Conservation (phyloP, 2,113 vertebrate species). For the Callaeas wilsoni region DNA sequence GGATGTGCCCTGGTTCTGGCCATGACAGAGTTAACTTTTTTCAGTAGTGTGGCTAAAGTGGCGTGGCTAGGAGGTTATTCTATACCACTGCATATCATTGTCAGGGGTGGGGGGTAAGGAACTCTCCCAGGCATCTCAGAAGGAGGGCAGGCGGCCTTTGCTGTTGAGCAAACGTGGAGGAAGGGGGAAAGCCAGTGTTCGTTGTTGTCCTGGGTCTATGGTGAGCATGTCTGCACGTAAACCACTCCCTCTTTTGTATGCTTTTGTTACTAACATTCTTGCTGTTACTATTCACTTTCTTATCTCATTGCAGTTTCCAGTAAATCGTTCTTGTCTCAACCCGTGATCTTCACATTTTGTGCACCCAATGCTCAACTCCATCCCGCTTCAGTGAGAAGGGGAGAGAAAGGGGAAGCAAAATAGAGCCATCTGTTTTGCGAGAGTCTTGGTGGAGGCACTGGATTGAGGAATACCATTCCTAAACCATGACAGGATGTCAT, state of each 20-base stretch:
- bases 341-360: background rate
- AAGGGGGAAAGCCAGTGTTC: background rate
- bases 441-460: background rate
- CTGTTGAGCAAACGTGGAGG: background rate
- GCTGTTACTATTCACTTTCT: background rate
- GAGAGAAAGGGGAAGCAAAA: background rate
- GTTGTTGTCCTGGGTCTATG: fast-evolving
- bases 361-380: fast-evolving
- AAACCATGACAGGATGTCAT: background rate
- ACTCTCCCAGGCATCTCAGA: background rate
- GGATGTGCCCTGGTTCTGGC: background rate
- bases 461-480: background rate
- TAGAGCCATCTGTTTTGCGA: too few species aligned
- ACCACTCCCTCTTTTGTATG: fast-evolving
- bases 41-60: background rate
- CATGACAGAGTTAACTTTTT: background rate
- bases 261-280: background rate
- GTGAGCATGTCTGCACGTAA: background rate
- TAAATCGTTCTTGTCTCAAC: background rate
- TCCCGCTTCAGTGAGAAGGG: fast-evolving
- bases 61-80: background rate
- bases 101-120: background rate
- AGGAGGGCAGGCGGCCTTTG: fast-evolving
- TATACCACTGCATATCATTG: background rate
- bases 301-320: background rate